Base-by-base conservation (phyloP, 2,888 invertebrate species). In the Agonum fuliginosum region DNA sequence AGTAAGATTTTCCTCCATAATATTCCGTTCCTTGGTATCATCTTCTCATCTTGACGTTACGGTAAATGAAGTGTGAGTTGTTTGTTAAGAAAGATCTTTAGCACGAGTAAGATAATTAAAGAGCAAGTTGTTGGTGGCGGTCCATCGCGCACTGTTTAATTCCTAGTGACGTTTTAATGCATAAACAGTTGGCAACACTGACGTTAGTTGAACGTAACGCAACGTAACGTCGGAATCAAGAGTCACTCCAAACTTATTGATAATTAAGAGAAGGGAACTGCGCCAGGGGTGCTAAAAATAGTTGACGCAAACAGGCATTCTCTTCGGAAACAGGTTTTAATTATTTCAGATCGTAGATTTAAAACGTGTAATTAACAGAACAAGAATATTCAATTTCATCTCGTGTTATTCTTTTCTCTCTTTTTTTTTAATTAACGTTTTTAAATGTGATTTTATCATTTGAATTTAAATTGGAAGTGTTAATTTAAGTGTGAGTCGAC, bases 401-500 rank as follows among this genome's bases (percentile, higher is more conserved):
- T 75, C 48, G 37, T 75, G 75, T 65, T 65, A 34, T 75, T 67
- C 67, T 75, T 67, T 75, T 48, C 58, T 48, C 62, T 74, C 72
- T 27, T 46, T 70, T 70, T 69, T 70, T 70, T 70, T 70, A 70
- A 70, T 70, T 70, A 70, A 70, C 70, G 70, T 70, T 70, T 70
- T 70, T 70, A 70, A 75, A 75, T 67, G 75, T 75, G 75, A 75
- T 75, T 75, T 75, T 75, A 75, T 75, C 75, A 75, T 75, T 75
- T 75, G 75, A 75, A 75, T 75, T 75, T 75, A 75, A 67, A 75
- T 75, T 75, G 65, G 75, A 75, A 67, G 65, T 70, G 70, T 70
- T 70, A 70, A 70, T 70, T 70, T 70, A 70, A 65, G 74, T 74
- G 65, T 75, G 75, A 75, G 75, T 75, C 75, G 75, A 75, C 75